Conservation (phyloP, 2,888 invertebrate species). For the Trichopria drosophilae region DNA sequence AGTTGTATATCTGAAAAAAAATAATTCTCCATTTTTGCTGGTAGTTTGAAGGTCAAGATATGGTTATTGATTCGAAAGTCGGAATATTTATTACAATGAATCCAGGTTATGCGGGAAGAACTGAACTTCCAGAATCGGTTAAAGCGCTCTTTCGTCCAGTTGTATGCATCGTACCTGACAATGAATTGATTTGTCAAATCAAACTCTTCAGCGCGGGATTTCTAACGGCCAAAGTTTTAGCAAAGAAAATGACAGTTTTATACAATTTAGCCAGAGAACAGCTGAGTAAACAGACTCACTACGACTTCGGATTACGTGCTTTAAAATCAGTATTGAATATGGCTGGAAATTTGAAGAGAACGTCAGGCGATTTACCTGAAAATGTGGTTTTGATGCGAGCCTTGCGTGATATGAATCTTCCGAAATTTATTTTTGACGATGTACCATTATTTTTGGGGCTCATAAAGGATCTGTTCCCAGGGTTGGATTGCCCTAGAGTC, state of each 20-base stretch:
- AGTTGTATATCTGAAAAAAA: background rate
- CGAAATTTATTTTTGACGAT: constrained; percentile 91
- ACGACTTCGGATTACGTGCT: constrained; percentile 90
- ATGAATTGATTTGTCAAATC: constrained; percentile 89
- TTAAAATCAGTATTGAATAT: constrained; percentile 89
- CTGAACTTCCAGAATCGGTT: constrained; percentile 89
- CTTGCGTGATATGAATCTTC: constrained; percentile 87
- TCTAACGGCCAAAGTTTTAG: constrained; percentile 82
- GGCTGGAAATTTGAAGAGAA: constrained; percentile 85
- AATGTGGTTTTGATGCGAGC: constrained; percentile 89
- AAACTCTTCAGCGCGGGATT: constrained; percentile 93
- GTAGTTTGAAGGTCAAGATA: constrained; percentile 83
- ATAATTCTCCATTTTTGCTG: constrained; percentile 12
- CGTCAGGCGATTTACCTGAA: constrained; percentile 78
- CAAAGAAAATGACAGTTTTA: constrained; percentile 91
- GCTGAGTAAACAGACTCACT: constrained; percentile 89
- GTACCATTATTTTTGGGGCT: constrained; percentile 86
- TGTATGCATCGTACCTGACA: constrained; percentile 87
- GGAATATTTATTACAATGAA: constrained; percentile 96
- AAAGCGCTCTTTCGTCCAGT: constrained; percentile 91
- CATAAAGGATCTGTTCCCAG: constrained; percentile 87
- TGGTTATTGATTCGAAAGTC: constrained; percentile 79
- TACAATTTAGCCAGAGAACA: constrained; percentile 86
- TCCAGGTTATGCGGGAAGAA: constrained; percentile 89
- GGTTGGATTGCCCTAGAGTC: constrained; percentile 84